phyloP scores from a whole-genome alignment of 2,888 invertebrate genomes.

The Trissoscelio sp. region DNA sequence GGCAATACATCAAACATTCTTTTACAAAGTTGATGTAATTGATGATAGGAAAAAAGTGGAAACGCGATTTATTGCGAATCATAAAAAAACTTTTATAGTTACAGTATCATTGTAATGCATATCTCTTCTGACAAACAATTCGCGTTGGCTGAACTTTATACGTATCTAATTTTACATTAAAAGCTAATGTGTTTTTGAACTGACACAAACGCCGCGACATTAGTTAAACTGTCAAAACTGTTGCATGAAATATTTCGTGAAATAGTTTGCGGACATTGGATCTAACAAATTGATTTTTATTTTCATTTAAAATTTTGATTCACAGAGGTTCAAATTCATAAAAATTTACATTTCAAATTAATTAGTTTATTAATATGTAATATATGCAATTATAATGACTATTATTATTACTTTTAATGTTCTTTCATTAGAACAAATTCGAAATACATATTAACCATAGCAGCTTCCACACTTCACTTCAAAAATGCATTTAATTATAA shows the following conservation, averaged over 20 bases:
- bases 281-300: too few relatives aligned
- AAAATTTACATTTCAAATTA: too few relatives aligned
- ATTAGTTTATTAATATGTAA: too few relatives aligned
- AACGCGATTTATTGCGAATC: conserved; percentile 14
- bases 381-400: too few relatives aligned
- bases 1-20: neutral
- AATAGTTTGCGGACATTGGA: too few relatives aligned
- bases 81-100: neutral
- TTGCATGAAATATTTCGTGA: neutral
- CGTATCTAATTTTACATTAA: neutral
- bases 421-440: neutral
- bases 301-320: too few relatives aligned
- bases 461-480: too few relatives aligned
- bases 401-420: too few relatives aligned
- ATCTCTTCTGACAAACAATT: neutral
- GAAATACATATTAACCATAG: neutral
- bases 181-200: neutral
- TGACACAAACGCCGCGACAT: conserved; percentile 1
- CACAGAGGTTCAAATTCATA: too few relatives aligned
- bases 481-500: conserved; percentile 4
- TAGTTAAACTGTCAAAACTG: neutral
- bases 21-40: conserved; percentile 2
- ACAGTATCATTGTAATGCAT: neutral
- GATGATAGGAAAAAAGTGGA: conserved; percentile 2
- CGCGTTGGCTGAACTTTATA: neutral